Conservation (phyloP, 2,888 invertebrate species). For the Eupithecia vulgata region DNA sequence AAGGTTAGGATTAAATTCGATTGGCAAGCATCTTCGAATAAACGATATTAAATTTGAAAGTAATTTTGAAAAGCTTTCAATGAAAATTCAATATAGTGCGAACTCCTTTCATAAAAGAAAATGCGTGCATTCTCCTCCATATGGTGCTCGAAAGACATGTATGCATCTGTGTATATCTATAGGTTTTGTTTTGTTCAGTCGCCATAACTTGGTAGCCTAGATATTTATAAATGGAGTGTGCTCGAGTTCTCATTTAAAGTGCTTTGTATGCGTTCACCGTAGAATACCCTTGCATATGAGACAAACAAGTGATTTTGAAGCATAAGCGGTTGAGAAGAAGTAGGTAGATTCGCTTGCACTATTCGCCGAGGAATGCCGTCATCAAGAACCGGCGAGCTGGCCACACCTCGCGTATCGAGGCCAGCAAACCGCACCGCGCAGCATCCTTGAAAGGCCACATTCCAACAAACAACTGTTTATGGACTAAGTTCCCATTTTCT, state of each 20-base stretch:
- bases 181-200: slow-evolving; percentile 32
- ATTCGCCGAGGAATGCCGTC: slow-evolving; percentile 72
- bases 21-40: background rate
- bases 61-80: background rate
- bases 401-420: slow-evolving; percentile 74
- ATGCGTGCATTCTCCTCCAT: slow-evolving; percentile 33
- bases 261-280: slow-evolving; percentile 41
- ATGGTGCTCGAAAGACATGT: slow-evolving; percentile 35
- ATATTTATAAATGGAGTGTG: slow-evolving; percentile 20
- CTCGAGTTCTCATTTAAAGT: slow-evolving; percentile 28
- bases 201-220: slow-evolving; percentile 14
- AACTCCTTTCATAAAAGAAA: slow-evolving; percentile 36
- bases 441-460: slow-evolving; percentile 83
- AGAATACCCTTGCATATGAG: slow-evolving; percentile 33
- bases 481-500: slow-evolving; percentile 72
- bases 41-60: slow-evolving; percentile 1
- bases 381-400: slow-evolving; percentile 54
- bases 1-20: slow-evolving; percentile 10
- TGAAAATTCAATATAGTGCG: slow-evolving; percentile 19
- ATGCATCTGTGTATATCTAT: slow-evolving; percentile 13
- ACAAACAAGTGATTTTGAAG: slow-evolving; percentile 45
- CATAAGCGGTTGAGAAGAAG: slow-evolving; percentile 48
- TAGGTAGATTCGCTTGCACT: slow-evolving; percentile 52
- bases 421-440: slow-evolving; percentile 57
- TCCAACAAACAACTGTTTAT: slow-evolving; percentile 74